Percentiles rank a stretch among this genome's conserved stretches.
Evolutionary conservation across 2,797 vertebrate species (phyloP).

Genomic region (Melanotaenia boesemani): DNA sequence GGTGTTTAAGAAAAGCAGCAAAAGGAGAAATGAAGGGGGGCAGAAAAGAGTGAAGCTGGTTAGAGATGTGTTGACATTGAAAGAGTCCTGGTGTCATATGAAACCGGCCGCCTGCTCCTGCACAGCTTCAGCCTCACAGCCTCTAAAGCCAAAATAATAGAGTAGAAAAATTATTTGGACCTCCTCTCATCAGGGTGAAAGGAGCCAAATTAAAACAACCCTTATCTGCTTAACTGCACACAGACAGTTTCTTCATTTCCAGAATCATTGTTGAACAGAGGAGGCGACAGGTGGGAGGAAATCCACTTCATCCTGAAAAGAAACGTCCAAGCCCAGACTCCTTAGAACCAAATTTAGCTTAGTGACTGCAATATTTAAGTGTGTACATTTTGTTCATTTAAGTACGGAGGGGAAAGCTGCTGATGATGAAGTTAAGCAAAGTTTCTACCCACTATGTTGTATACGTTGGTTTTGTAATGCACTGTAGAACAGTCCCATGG

Average conservation of each 20-base stretch:
- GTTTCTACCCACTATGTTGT: conserved; percentile 94
- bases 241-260: conserved; percentile 71
- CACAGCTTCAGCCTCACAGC: conserved; percentile 13
- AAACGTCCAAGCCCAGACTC: conserved; percentile 83
- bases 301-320: conserved; percentile 74
- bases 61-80: conserved; percentile 43
- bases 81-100: conserved; percentile 31
- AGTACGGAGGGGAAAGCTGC: conserved; percentile 38
- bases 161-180: conserved; percentile 31
- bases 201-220: conserved; percentile 57
- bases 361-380: conserved; percentile 88
- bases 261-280: conserved; percentile 46
- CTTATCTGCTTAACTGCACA: conserved; percentile 61
- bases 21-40: too few species aligned
- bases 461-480: conserved; percentile 95
- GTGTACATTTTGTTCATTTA: conserved; percentile 87
- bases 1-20: too few species aligned
- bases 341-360: conserved; percentile 91
- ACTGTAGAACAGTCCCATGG: conserved; percentile 93
- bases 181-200: conserved; percentile 65
- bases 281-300: conserved; percentile 39
- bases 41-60: too few species aligned
- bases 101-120: conserved; percentile 32
- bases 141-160: conserved; percentile 41
- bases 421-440: conserved; percentile 71